These are phyloP conservation scores for Trogon melanurus DNA, from an alignment of 2,113 vertebrate genomes.

Conservation along the genomic window DNA sequence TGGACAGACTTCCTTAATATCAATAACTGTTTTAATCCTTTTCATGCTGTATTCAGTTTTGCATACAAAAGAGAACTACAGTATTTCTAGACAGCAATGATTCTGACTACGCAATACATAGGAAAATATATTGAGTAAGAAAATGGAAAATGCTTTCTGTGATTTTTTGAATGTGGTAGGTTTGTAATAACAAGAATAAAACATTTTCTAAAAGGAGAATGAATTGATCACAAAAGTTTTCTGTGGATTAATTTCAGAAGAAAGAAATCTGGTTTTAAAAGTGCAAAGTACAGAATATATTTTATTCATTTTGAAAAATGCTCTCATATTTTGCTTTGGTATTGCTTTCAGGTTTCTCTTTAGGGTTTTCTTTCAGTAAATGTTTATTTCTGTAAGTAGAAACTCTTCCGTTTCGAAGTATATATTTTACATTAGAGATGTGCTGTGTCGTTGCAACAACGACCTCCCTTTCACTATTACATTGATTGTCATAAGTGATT, in stretches of 20 bases:
- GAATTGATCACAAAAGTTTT: neutral
- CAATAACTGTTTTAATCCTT: neutral
- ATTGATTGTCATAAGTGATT: neutral
- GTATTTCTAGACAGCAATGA: neutral
- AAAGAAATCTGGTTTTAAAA: neutral
- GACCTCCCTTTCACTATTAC: neutral
- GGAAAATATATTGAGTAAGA: neutral
- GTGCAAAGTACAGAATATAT: neutral
- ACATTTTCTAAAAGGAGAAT: neutral
- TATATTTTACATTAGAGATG: neutral
- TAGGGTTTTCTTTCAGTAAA: slow-evolving; percentile 35
- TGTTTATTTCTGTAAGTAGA: slow-evolving; percentile 4
- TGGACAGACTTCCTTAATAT: neutral
- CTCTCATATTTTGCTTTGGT: slow-evolving; percentile 9
- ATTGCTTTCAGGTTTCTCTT: slow-evolving; percentile 24
- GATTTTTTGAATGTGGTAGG: neutral
- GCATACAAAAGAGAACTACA: neutral
- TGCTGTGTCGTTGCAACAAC: neutral
- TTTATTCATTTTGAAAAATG: slow-evolving; percentile 1
- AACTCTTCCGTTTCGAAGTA: neutral
- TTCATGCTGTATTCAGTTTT: neutral
- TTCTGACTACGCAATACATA: neutral
- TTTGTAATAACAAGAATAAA: neutral
- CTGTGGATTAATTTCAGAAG: neutral
- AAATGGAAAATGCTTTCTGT: neutral